Conservation (phyloP, 64 coral and sea anemone species). For the Actinia tenebrosa region DNA sequence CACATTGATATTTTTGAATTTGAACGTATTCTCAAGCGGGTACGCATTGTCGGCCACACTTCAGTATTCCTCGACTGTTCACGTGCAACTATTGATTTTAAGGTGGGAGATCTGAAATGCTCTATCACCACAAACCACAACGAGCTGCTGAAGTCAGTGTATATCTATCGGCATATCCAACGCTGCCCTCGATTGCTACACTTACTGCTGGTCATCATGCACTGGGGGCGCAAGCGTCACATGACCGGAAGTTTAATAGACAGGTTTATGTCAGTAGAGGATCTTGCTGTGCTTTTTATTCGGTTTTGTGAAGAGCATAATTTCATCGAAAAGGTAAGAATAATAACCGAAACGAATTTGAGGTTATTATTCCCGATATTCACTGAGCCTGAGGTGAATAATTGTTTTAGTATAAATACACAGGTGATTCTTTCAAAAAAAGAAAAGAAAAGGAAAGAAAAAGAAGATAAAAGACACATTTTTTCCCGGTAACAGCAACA, state of each 20-base stretch:
- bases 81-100: neutral
- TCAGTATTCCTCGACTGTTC: neutral
- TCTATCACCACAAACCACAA: conserved; percentile 38
- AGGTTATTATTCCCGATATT: too few species aligned
- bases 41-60: neutral
- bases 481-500: too few species aligned
- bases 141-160: conserved; percentile 37
- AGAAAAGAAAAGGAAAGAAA: too few species aligned
- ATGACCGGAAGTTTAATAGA: conserved; percentile 20
- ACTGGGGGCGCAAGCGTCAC: conserved; percentile 61
- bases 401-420: too few species aligned
- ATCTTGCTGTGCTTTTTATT: conserved; percentile 58
- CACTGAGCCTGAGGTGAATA: too few species aligned
- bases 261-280: conserved; percentile 47
- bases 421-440: too few species aligned
- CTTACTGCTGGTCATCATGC: conserved; percentile 64
- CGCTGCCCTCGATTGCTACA: conserved; percentile 56
- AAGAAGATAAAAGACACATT: too few species aligned
- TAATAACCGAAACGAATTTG: too few species aligned
- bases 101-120: neutral
- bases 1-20: neutral
- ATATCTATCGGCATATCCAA: conserved; percentile 58
- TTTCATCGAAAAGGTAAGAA: conserved; percentile 50
- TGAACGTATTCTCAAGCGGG: neutral
- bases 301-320: conserved; percentile 49